Evolutionary conservation across 1,140 invertebrate genomes (phyloP), one percentile per base, ranked within the genome.

Genomic region (Chironomus tepperi): DNA sequence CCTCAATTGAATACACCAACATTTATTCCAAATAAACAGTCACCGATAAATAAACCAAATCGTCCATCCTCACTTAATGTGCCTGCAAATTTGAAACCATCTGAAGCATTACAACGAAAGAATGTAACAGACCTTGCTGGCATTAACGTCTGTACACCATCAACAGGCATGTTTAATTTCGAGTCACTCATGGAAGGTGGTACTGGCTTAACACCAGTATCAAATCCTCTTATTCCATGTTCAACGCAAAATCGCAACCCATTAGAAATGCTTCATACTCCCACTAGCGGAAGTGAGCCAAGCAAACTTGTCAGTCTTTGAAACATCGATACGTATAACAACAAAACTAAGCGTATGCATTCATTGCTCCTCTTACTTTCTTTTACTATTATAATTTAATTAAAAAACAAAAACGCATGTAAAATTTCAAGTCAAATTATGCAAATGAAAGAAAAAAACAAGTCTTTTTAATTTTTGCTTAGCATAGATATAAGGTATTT

Each of bases 181-280:
- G 95, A 97, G 77, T 93, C 92, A 72, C 86, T 97, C 74, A 95
- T 97, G 90, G 94, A 95, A 77, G 93, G 93, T 70, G 94, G 94
- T 75, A 96, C 94, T 6, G 94, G 94, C 0, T 84, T 96, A 10
- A 96, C 94, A 6, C 94, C 94, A 0, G 82, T 83, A 78, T 89
- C 89, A 12, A 89, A 87, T 75, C 88, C 89, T 0, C 77, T 91
- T 72, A 82, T 89, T 77, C 88, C 88, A 42, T 91, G 89, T 80
- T 89, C 89, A 43, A 86, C 85, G 10, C 89, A 91, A 79, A 89
- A 90, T 79, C 85, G 89, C 77, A 87, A 86, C 80, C 81, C 84
- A 79, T 85, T 82, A 74, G 89, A 91, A 79, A 82, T 91, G 75
- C 86, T 84, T 76, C 89, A 88, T 21, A 90, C 90, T 18, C 90